A percentile compares a stretch with the other conserved stretches of the same genome.
These are phyloP conservation scores for Clupea harengus DNA, from an alignment of 2,113 vertebrate genomes.

Conservation along the genomic window DNA sequence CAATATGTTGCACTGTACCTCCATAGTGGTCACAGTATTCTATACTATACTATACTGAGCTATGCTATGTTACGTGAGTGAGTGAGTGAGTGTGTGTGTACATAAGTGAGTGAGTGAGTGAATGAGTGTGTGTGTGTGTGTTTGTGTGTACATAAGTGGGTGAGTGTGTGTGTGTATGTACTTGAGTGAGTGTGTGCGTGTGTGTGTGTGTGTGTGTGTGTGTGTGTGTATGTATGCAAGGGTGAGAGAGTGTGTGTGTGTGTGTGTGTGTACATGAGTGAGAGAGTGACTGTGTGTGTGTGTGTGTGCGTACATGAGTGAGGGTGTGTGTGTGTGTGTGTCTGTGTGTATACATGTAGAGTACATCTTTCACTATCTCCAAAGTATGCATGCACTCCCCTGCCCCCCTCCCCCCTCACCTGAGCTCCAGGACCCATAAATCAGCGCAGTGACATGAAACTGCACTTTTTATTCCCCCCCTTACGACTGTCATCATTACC, in stretches of 20 bases:
- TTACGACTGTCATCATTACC: slow-evolving; percentile 56
- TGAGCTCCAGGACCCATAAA: slow-evolving; percentile 46
- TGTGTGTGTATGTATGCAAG: slow-evolving; percentile 29
- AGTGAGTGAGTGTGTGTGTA: too few species aligned
- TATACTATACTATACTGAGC: too few species aligned
- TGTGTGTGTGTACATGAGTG: slow-evolving; percentile 29
- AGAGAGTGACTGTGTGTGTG: slow-evolving; percentile 15
- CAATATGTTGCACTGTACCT: too few species aligned
- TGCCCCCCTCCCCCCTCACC: slow-evolving; percentile 20
- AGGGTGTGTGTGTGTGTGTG: slow-evolving; percentile 17
- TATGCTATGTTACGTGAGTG: too few species aligned
- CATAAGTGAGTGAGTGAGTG: too few species aligned
- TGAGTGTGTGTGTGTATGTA: slow-evolving; percentile 4
- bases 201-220: slow-evolving; percentile 27
- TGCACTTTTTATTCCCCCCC: slow-evolving; percentile 45
- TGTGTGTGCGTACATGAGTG: not conserved
- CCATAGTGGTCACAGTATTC: too few species aligned
- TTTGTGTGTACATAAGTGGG: too few species aligned
- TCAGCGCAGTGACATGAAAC: slow-evolving; percentile 50
- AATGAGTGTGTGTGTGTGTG: not conserved
- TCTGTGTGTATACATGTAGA: not conserved
- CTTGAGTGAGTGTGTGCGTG: not conserved
- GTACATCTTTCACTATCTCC: not conserved
- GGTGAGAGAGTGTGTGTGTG: slow-evolving; percentile 19
- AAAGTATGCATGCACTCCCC: slow-evolving; percentile 12